phyloP scores from a whole-genome alignment of 2,797 vertebrate species.

The Cichlasoma orientale region DNA sequence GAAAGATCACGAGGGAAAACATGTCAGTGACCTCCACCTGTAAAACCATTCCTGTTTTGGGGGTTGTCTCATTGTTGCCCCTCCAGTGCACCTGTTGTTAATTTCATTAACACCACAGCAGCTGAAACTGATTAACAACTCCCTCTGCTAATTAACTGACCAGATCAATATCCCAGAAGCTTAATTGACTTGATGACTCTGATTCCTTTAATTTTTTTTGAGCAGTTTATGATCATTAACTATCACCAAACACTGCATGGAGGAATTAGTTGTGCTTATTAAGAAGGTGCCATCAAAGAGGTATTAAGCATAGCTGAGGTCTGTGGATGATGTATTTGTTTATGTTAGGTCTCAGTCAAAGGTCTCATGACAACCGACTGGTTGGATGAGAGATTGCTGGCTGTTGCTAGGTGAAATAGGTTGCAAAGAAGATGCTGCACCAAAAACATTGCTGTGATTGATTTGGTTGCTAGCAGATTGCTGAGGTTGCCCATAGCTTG shows the following conservation, averaged over 20 bases:
- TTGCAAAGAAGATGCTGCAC: not conserved
- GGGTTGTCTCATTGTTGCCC: too few species aligned
- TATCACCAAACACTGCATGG: constrained; percentile 24
- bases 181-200: too few species aligned
- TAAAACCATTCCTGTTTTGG: too few species aligned
- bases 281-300: constrained; percentile 46
- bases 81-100: too few species aligned
- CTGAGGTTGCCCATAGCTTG: not conserved
- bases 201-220: too few species aligned
- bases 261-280: constrained; percentile 33
- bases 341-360: constrained; percentile 37
- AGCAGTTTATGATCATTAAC: not conserved
- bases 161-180: too few species aligned
- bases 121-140: too few species aligned
- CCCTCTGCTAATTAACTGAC: too few species aligned
- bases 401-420: not conserved
- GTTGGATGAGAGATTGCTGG: not conserved
- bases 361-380: not conserved
- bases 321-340: constrained; percentile 62
- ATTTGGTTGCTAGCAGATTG: not conserved
- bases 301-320: constrained; percentile 37
- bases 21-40: too few species aligned
- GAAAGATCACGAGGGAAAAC: too few species aligned
- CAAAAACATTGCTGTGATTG: not conserved
- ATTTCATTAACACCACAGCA: too few species aligned